Percentiles rank a stretch among this genome's conserved stretches.
Conservation (phyloP, 2,113 vertebrate genomes). For the Machaerirhynchus nigripectus region DNA sequence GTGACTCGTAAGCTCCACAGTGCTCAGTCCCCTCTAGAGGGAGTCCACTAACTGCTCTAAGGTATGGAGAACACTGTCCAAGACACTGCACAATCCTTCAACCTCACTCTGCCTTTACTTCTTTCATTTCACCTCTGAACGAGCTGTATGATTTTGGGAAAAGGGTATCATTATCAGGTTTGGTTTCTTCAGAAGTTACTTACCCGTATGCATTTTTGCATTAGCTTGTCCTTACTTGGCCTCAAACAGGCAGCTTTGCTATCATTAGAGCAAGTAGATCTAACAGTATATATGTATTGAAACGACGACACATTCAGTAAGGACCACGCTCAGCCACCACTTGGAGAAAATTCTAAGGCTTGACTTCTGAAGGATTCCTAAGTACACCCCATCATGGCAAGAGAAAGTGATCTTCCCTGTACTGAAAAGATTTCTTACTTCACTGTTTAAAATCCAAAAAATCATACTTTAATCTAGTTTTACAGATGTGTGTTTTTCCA, state of each 20-base stretch:
- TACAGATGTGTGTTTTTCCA: background rate
- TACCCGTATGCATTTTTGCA: background rate
- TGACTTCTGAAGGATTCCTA: background rate
- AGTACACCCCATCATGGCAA: background rate
- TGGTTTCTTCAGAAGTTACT: background rate
- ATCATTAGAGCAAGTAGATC: background rate
- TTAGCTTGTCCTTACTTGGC: background rate
- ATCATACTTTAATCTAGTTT: background rate
- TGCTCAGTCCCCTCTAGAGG: conserved; percentile 35
- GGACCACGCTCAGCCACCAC: background rate
- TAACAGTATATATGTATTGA: background rate
- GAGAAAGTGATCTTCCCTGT: background rate
- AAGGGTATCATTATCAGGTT: background rate
- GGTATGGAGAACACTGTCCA: background rate
- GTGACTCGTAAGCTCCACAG: background rate
- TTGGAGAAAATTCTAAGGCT: background rate
- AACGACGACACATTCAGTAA: background rate
- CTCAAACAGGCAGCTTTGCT: background rate
- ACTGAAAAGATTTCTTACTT: background rate
- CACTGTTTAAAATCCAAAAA: background rate
- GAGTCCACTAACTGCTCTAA: conserved; percentile 7
- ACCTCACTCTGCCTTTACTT: background rate
- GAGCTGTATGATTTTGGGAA: background rate
- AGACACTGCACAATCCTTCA: background rate
- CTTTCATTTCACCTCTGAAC: background rate